Evolutionary conservation across 2,888 invertebrate genomes (phyloP).

Genomic region (Rotaria sp.): DNA sequence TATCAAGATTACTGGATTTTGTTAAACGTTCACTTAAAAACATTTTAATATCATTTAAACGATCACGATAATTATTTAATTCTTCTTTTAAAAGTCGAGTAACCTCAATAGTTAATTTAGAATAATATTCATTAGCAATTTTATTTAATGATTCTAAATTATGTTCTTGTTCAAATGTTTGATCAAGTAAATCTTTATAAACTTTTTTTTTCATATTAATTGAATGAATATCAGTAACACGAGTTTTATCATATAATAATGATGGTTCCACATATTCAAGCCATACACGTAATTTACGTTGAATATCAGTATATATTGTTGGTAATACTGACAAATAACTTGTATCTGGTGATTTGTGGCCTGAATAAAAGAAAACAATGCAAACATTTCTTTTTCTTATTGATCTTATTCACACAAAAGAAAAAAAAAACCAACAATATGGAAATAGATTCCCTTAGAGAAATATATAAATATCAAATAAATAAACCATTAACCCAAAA

Average conservation of each 20-base stretch:
- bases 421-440: neutral
- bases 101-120: neutral
- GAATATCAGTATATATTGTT: neutral
- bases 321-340: neutral
- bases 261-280: constrained; percentile 1
- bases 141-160: neutral
- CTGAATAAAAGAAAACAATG: neutral
- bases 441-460: neutral
- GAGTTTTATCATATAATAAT: neutral
- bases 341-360: neutral
- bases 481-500: neutral
- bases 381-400: too few relatives aligned
- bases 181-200: constrained; percentile 13
- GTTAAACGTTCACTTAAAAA: constrained; percentile 17
- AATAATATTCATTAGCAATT: neutral
- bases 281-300: neutral
- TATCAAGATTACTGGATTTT: neutral
- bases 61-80: neutral
- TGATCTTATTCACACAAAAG: neutral
- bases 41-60: neutral
- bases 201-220: neutral
- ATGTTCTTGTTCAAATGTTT: constrained; percentile 19
- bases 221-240: neutral
- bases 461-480: neutral
- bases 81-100: neutral